phyloP scores from a whole-genome alignment of 2,888 invertebrate species.

The Lomographa bimaculata region DNA sequence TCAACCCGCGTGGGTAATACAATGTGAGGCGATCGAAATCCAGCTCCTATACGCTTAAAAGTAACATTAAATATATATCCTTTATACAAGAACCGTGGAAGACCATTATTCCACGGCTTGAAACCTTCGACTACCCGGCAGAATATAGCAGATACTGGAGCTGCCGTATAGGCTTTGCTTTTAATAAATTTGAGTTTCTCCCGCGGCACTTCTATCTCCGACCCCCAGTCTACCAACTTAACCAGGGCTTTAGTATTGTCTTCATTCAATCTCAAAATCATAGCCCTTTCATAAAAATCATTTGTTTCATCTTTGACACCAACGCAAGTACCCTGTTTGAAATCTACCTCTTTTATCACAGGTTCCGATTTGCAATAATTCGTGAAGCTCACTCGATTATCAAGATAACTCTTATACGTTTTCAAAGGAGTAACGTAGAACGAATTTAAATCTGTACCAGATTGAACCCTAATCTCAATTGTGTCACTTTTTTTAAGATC shows the following conservation, averaged over 20 bases:
- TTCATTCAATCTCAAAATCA: constrained; percentile 2
- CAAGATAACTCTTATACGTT: constrained; percentile 4
- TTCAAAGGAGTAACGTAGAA: constrained; percentile 7
- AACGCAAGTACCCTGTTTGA: not conserved
- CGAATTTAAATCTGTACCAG: constrained; percentile 1
- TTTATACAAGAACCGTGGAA: constrained; percentile 5
- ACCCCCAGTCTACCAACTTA: constrained; percentile 14
- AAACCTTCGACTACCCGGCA: constrained; percentile 7
- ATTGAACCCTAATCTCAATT: constrained; percentile 7
- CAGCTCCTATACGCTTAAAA: not conserved
- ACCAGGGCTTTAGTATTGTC: constrained; percentile 2
- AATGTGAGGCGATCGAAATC: constrained; percentile 8
- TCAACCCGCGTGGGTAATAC: constrained; percentile 2
- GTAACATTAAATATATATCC: constrained; percentile 7
- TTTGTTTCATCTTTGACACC: not conserved
- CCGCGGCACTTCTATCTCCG: not conserved
- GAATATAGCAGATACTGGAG: constrained; percentile 4
- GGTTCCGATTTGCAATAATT: constrained; percentile 6
- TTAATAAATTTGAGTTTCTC: constrained; percentile 2
- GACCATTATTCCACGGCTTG: constrained; percentile 3
- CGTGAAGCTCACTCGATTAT: constrained; percentile 7
- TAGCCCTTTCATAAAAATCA: constrained; percentile 4
- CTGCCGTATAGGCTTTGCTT: not conserved
- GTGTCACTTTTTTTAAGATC: no score
- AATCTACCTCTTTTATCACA: not conserved